Evolutionary conservation across 2,113 vertebrate species (phyloP).

Genomic region (Mormyrus iriodes): DNA sequence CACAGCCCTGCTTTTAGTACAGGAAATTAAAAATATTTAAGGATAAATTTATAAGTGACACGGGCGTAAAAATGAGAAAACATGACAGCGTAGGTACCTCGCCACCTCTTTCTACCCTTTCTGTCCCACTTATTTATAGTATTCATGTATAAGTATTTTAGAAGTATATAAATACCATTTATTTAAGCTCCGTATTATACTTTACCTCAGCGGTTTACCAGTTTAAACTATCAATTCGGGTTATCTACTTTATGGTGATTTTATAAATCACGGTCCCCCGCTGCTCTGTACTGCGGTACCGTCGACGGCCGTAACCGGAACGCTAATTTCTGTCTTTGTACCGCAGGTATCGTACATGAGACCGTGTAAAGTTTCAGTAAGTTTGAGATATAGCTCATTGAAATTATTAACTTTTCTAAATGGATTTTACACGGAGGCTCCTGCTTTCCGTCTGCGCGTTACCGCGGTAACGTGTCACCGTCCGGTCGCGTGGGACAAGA

Average conservation of each 20-base stretch:
- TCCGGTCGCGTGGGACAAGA: not conserved
- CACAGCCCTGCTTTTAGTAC: slow-evolving; percentile 20
- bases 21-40: slow-evolving; percentile 47
- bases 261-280: not conserved
- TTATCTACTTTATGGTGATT: not conserved
- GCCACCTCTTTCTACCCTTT: not conserved
- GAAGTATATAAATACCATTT: not conserved
- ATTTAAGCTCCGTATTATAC: not conserved
- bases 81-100: slow-evolving; percentile 19
- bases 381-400: not conserved
- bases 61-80: slow-evolving; percentile 33
- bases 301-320: not conserved
- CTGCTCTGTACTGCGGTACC: not conserved
- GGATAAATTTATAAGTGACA: slow-evolving; percentile 38
- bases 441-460: not conserved
- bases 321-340: not conserved
- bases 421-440: not conserved
- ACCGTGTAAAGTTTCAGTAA: not conserved
- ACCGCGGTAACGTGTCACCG: not conserved
- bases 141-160: not conserved
- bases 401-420: not conserved
- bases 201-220: not conserved
- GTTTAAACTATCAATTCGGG: too few relatives aligned
- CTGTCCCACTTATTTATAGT: not conserved
- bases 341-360: not conserved